These are phyloP conservation scores for Dasypogon diadema DNA, from an alignment of 2,888 invertebrate species.

Conservation along the genomic window DNA sequence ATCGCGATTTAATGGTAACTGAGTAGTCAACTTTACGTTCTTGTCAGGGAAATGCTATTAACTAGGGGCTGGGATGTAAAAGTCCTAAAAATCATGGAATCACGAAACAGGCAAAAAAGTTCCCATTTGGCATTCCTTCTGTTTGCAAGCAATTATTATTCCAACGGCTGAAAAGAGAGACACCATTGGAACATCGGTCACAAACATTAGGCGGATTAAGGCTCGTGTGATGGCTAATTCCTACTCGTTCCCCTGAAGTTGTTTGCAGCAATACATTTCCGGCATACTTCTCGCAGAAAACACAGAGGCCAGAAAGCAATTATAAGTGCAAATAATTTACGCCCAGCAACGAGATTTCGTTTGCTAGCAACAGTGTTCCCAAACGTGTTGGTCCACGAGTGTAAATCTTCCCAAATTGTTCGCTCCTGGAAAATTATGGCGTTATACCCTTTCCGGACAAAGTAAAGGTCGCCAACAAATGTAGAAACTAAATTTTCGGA, in stretches of 20 bases:
- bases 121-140: not conserved
- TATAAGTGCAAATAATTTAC: conserved; percentile 51
- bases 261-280: not conserved
- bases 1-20: not conserved
- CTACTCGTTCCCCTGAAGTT: not conserved
- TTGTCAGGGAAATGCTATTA: too few relatives aligned
- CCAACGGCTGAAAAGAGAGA: not conserved
- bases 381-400: conserved; percentile 23
- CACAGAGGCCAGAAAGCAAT: conserved; percentile 17
- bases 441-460: conserved; percentile 1
- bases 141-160: not conserved
- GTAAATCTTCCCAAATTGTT: conserved; percentile 56
- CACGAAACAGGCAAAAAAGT: too few relatives aligned
- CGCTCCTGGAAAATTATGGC: conserved; percentile 52
- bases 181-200: not conserved
- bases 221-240: not conserved
- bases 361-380: conserved; percentile 17
- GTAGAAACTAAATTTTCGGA: conserved; percentile 45
- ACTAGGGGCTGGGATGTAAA: too few relatives aligned
- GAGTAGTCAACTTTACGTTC: too few relatives aligned
- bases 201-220: not conserved
- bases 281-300: not conserved
- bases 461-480: conserved; percentile 26
- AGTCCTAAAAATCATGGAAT: too few relatives aligned
- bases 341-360: conserved; percentile 40